Percentiles rank a stretch among this genome's conserved stretches.
phyloP scores from a whole-genome alignment of 2,797 vertebrate genomes.

The Chromobotia macracanthus region DNA sequence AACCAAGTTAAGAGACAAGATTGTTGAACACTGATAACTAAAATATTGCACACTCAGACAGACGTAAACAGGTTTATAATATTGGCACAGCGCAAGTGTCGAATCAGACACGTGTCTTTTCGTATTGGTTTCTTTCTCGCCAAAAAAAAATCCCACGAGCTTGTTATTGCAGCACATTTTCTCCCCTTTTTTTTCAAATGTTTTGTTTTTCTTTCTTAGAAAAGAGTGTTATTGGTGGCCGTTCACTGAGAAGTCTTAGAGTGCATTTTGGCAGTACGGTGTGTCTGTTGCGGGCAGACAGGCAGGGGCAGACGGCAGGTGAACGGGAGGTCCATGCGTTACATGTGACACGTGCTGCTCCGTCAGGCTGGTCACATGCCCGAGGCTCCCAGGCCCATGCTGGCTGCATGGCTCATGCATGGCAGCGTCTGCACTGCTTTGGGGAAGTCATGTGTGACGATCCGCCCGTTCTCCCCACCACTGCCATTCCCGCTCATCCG shows the following conservation, averaged over 20 bases:
- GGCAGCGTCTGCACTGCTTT: conserved; percentile 97
- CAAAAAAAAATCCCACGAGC: conserved; percentile 67
- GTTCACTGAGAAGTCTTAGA: conserved; percentile 66
- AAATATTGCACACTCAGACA: conserved; percentile 78
- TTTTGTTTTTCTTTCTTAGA: conserved; percentile 66
- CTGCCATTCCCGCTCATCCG: conserved; percentile 88
- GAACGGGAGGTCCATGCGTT: conserved; percentile 30
- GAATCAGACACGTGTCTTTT: conserved; percentile 47
- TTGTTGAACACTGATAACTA: conserved; percentile 68
- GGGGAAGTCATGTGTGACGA: conserved; percentile 96
- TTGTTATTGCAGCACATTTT: conserved; percentile 78
- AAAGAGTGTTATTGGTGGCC: conserved; percentile 62
- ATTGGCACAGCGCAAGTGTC: conserved; percentile 74
- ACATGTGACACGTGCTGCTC: conserved; percentile 63
- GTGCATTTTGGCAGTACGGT: conserved; percentile 68
- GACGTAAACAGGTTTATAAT: conserved; percentile 73
- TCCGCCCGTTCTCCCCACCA: conserved; percentile 88
- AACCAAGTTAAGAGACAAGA: conserved; percentile 72
- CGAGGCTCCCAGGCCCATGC: conserved; percentile 95
- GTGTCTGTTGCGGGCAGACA: conserved; percentile 42
- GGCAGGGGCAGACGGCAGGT: conserved; percentile 75
- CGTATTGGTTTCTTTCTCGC: conserved; percentile 6
- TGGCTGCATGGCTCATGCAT: conserved; percentile 97
- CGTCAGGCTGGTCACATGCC: conserved; percentile 85
- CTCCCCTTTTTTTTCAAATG: conserved; percentile 53